Evolutionary conservation across 2,888 invertebrate species (phyloP).

Genomic region (Thalpophila matura): DNA sequence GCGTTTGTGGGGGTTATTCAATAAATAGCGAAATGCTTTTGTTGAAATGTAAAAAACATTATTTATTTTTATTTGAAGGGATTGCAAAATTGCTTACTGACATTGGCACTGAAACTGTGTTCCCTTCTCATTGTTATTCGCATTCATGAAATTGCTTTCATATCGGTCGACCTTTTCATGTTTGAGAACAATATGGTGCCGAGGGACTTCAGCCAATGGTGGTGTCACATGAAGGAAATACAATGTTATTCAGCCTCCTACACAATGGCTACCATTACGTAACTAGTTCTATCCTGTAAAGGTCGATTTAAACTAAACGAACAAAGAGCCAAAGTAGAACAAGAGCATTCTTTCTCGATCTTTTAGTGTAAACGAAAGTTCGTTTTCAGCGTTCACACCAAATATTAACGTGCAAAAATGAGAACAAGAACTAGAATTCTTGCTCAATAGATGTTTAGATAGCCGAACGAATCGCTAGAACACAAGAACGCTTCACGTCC

Average conservation of each 20-base stretch:
- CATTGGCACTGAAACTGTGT: conserved; percentile 3
- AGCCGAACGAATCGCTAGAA: too few relatives aligned
- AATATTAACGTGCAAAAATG: too few relatives aligned
- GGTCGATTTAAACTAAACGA: too few relatives aligned
- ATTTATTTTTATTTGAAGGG: neutral
- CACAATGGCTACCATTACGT: neutral
- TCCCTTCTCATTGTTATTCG: neutral
- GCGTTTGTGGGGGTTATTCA: neutral
- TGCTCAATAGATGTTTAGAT: too few relatives aligned
- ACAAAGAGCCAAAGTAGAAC: too few relatives aligned
- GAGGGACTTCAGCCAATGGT: neutral
- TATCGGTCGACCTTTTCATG: neutral
- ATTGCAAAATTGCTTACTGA: neutral
- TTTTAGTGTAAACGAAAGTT: too few relatives aligned
- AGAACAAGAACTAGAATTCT: too few relatives aligned
- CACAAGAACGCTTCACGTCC: too few relatives aligned
- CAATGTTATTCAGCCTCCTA: too few relatives aligned
- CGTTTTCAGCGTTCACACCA: too few relatives aligned
- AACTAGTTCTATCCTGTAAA: too few relatives aligned
- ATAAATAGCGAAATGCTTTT: neutral
- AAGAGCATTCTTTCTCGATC: too few relatives aligned
- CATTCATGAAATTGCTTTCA: neutral
- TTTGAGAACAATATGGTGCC: neutral
- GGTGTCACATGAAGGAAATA: neutral
- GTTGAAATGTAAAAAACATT: neutral